Evolutionary conservation across 1,140 invertebrate genomes (phyloP).

Genomic region (Phortica variegata): DNA sequence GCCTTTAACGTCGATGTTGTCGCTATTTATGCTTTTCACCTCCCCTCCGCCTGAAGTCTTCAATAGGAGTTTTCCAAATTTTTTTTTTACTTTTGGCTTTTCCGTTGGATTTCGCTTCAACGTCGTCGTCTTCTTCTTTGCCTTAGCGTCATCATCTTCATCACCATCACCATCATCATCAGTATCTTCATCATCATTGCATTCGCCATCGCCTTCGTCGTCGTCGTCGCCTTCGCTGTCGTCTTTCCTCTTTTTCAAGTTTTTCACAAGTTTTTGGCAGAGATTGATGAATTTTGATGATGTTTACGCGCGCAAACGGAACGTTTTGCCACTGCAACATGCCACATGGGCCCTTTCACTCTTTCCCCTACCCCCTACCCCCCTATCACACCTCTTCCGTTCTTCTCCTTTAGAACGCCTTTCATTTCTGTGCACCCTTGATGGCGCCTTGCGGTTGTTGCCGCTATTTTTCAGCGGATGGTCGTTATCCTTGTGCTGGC

Average conservation of each 20-base stretch:
- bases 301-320: constrained; percentile 48
- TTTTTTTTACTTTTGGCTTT: too few relatives aligned
- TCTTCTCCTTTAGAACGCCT: not conserved
- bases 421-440: constrained; percentile 9
- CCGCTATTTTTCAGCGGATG: constrained; percentile 10
- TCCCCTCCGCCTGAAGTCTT: too few relatives aligned
- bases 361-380: constrained; percentile 1
- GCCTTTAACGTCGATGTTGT: too few relatives aligned
- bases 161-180: constrained; percentile 8
- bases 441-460: constrained; percentile 12
- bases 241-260: too few relatives aligned
- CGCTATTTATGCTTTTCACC: too few relatives aligned
- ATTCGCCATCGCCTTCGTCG: constrained; percentile 8
- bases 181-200: constrained; percentile 7
- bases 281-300: constrained; percentile 57
- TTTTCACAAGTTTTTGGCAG: constrained; percentile 55
- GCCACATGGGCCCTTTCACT: too few relatives aligned
- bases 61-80: too few relatives aligned
- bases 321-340: too few relatives aligned
- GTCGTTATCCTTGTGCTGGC: constrained; percentile 16
- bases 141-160: constrained; percentile 3
- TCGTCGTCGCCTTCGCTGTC: constrained; percentile 8
- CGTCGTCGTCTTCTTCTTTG: constrained; percentile 14
- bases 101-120: too few relatives aligned
- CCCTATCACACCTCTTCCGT: not conserved